Conservation (phyloP, 2,113 vertebrate genomes). For the Stictonetta naevosa region DNA sequence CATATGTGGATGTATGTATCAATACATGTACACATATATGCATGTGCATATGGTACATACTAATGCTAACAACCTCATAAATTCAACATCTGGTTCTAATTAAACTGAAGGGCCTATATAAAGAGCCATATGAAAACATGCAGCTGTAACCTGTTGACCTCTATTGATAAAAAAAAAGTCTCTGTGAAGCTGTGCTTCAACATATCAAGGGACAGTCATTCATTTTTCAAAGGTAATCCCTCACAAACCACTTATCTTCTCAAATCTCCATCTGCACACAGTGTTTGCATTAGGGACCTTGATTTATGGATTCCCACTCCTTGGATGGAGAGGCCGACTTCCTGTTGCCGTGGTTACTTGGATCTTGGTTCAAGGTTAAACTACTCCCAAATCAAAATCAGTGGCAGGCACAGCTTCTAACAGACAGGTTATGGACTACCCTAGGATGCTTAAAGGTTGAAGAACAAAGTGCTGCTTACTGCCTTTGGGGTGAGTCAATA, state of each 20-base stretch:
- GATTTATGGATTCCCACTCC: slow-evolving; percentile 84
- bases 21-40: neutral
- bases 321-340: slow-evolving; percentile 76
- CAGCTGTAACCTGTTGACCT: slow-evolving; percentile 76
- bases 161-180: slow-evolving; percentile 70
- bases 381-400: slow-evolving; percentile 80
- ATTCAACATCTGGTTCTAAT: slow-evolving; percentile 82
- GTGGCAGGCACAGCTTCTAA: slow-evolving; percentile 72
- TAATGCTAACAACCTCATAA: slow-evolving; percentile 60
- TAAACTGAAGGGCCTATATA: slow-evolving; percentile 64
- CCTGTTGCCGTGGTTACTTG: slow-evolving; percentile 85
- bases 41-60: slow-evolving; percentile 38
- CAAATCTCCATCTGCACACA: slow-evolving; percentile 83
- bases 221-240: slow-evolving; percentile 83
- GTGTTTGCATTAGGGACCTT: slow-evolving; percentile 85
- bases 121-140: slow-evolving; percentile 65
- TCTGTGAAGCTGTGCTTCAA: slow-evolving; percentile 68
- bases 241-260: slow-evolving; percentile 83
- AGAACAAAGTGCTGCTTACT: slow-evolving; percentile 78
- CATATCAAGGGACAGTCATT: slow-evolving; percentile 75
- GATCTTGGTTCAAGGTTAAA: slow-evolving; percentile 86
- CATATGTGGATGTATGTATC: neutral
- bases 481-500: slow-evolving; percentile 81
- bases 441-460: slow-evolving; percentile 81
- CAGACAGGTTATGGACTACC: slow-evolving; percentile 80